Evolutionary conservation across 2,113 vertebrate genomes (phyloP).

Genomic region (Myotis lucifugus): DNA sequence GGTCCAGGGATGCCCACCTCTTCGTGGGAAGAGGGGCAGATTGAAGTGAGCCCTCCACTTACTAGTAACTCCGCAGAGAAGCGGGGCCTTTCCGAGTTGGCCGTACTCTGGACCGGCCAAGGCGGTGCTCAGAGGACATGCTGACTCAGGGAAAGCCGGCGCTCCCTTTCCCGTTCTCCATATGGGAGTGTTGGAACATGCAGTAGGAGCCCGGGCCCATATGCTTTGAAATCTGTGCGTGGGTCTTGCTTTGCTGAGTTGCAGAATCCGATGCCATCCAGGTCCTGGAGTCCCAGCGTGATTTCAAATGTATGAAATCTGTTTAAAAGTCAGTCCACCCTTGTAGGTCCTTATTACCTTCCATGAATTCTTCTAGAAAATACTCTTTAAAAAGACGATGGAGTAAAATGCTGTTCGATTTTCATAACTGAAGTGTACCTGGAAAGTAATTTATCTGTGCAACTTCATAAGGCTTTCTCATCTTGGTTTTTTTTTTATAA

Average conservation of each 20-base stretch:
- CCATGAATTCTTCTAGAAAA: slow-evolving; percentile 14
- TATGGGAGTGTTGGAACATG: slow-evolving; percentile 43
- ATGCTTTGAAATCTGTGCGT: slow-evolving; percentile 40
- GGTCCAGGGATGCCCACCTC: neutral
- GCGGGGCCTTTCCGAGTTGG: neutral
- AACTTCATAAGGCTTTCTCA: neutral
- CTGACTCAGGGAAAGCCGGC: neutral
- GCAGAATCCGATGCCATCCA: neutral
- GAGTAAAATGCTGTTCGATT: neutral
- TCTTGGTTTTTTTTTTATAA: neutral
- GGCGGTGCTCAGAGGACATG: neutral
- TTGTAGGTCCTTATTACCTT: neutral
- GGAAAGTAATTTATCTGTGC: slow-evolving; percentile 1
- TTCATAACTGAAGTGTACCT: slow-evolving; percentile 21
- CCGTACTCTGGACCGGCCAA: neutral
- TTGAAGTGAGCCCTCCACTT: neutral
- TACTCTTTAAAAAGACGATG: neutral
- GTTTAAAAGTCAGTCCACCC: neutral
- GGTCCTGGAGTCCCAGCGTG: neutral
- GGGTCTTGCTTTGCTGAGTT: slow-evolving; percentile 38
- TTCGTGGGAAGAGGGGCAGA: neutral
- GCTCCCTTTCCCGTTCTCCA: neutral
- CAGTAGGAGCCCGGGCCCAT: neutral
- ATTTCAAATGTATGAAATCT: neutral
- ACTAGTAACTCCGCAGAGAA: neutral